Conservation (phyloP, 2,888 invertebrate genomes). For the Noctua janthe region DNA sequence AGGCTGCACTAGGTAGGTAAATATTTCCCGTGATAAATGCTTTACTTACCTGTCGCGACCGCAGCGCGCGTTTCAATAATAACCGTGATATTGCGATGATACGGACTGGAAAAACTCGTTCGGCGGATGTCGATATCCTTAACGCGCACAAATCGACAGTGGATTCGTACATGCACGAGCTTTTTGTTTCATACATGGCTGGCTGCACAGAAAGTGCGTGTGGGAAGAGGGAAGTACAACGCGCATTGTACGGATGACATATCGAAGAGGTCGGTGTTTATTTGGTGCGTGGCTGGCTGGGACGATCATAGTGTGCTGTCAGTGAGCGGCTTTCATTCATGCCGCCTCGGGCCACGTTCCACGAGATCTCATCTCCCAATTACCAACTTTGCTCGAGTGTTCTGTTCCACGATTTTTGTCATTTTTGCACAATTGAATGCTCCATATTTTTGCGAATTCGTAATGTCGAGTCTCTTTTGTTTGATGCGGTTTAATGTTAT, state of each 20-base stretch:
- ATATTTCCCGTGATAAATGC: slow-evolving; percentile 88
- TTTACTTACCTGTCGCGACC: slow-evolving; percentile 89
- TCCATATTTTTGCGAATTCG: slow-evolving; percentile 40
- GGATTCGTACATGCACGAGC: slow-evolving; percentile 60
- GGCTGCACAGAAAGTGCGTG: slow-evolving; percentile 3
- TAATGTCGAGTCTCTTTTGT: background rate
- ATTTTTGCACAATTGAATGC: slow-evolving; percentile 79
- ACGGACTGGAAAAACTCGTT: slow-evolving; percentile 90
- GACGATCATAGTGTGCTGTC: slow-evolving; percentile 82
- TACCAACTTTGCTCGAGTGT: slow-evolving; percentile 84
- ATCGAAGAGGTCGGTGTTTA: slow-evolving; percentile 66
- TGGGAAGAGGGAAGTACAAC: slow-evolving; percentile 18
- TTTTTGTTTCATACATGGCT: slow-evolving; percentile 71
- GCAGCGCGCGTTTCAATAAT: slow-evolving; percentile 89
- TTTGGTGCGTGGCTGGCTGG: slow-evolving; percentile 73
- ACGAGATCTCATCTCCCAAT: slow-evolving; percentile 90
- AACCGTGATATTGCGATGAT: slow-evolving; percentile 91
- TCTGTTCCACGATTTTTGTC: slow-evolving; percentile 85
- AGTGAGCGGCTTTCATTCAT: slow-evolving; percentile 90
- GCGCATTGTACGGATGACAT: slow-evolving; percentile 71
- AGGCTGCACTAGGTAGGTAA: slow-evolving; percentile 81
- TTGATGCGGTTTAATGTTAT: background rate
- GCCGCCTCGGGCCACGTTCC: slow-evolving; percentile 88
- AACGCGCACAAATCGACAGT: slow-evolving; percentile 78
- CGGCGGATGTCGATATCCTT: slow-evolving; percentile 90